Percentiles rank a stretch among this genome's conserved stretches.
phyloP scores from a whole-genome alignment of 2,797 vertebrate genomes.

The Mycteria americana region DNA sequence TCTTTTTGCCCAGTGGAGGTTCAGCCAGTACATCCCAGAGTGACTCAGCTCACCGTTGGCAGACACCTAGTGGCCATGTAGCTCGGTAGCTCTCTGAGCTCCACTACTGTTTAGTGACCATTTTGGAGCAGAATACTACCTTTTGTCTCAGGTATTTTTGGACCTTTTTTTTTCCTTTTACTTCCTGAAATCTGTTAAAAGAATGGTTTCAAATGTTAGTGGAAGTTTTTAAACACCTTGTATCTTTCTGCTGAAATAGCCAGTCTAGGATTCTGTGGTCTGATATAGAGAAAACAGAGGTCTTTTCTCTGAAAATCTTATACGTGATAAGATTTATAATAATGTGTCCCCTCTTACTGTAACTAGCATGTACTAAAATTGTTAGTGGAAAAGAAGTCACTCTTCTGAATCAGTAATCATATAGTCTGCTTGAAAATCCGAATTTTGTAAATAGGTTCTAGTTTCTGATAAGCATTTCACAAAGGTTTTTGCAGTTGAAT shows the following conservation, averaged over 20 bases:
- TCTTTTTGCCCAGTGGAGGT: not conserved
- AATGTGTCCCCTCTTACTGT: not conserved
- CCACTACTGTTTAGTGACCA: rapidly evolving
- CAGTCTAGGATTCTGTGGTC: not conserved
- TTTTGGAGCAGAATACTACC: not conserved
- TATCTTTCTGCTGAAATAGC: not conserved
- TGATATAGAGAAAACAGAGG: rapidly evolving
- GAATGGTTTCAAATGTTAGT: not conserved
- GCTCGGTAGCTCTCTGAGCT: not conserved
- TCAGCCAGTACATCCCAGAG: not conserved
- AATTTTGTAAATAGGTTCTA: not conserved
- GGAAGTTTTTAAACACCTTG: not conserved
- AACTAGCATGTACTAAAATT: not conserved
- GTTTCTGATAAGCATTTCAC: not conserved
- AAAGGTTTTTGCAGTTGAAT: not conserved
- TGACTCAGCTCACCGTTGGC: not conserved
- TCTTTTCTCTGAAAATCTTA: not conserved
- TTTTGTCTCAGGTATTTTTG: not conserved
- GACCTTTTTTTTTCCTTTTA: not conserved
- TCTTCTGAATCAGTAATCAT: not conserved
- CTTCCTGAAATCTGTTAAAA: not conserved
- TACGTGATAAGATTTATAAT: not conserved
- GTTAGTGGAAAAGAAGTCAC: not conserved
- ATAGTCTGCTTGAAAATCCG: not conserved
- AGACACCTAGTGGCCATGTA: not conserved